Evolutionary conservation across 2,888 invertebrate species (phyloP).

Genomic region (Lasioglossum vierecki): DNA sequence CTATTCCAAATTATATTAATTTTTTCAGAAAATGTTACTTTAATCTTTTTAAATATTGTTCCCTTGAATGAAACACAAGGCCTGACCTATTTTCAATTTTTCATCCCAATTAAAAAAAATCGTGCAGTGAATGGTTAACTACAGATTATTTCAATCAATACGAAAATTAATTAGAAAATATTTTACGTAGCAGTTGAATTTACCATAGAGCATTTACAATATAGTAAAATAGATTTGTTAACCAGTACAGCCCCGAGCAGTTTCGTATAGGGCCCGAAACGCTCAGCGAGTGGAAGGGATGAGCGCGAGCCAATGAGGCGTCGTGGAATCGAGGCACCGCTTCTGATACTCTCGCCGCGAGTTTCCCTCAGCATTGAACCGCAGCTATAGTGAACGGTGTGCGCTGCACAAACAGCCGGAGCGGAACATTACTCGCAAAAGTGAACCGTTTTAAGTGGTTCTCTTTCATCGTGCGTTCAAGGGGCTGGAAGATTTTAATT

Average conservation of each 20-base stretch:
- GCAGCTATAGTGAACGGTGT: not conserved
- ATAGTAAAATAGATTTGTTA: not conserved
- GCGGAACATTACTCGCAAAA: conserved; percentile 20
- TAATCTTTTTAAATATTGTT: too few relatives aligned
- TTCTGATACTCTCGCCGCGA: too few relatives aligned
- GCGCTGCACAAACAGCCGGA: not conserved
- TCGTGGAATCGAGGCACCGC: not conserved
- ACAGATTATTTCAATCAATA: too few relatives aligned
- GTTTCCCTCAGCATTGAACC: not conserved
- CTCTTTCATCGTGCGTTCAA: conserved; percentile 25
- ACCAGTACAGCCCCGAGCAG: not conserved
- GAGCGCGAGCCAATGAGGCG: not conserved
- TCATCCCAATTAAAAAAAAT: too few relatives aligned
- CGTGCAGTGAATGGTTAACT: too few relatives aligned
- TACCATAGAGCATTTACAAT: not conserved
- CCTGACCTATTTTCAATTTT: too few relatives aligned
- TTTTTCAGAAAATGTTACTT: too few relatives aligned
- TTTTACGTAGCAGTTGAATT: too few relatives aligned
- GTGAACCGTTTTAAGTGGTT: conserved; percentile 33
- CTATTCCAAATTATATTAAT: too few relatives aligned
- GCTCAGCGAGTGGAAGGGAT: not conserved
- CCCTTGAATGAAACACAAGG: too few relatives aligned
- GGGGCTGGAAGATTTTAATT: conserved; percentile 36
- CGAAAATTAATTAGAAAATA: too few relatives aligned
- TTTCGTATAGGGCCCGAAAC: not conserved